phyloP scores from a whole-genome alignment of 2,113 vertebrate genomes.

The Oryzias woworae region DNA sequence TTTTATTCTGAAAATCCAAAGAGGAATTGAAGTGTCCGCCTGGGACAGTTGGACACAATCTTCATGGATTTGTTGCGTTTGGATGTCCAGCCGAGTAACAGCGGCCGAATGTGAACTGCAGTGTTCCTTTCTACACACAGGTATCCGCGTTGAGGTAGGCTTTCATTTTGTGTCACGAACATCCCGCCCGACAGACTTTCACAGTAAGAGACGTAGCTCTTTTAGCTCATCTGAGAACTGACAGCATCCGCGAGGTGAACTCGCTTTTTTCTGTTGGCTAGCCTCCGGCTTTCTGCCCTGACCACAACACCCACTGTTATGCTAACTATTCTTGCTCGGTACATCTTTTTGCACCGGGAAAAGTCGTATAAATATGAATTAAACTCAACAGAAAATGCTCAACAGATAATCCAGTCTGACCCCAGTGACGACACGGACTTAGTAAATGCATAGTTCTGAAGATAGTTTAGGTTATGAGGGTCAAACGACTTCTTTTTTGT shows the following conservation, averaged over 20 bases:
- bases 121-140: slow-evolving; percentile 9
- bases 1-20: slow-evolving; percentile 40
- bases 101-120: slow-evolving; percentile 31
- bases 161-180: neutral
- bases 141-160: slow-evolving; percentile 48
- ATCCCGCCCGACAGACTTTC: neutral
- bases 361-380: too few species aligned
- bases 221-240: slow-evolving; percentile 20
- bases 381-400: too few species aligned
- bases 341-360: too few species aligned
- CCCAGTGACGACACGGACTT: too few species aligned
- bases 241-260: slow-evolving; percentile 58
- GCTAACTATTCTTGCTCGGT: neutral
- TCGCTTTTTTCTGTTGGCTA: slow-evolving; percentile 23
- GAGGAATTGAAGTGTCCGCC: slow-evolving; percentile 17
- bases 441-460: too few species aligned
- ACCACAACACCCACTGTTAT: neutral
- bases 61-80: slow-evolving; percentile 16
- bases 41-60: neutral
- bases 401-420: too few species aligned
- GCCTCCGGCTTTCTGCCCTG: slow-evolving; percentile 30
- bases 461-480: neutral
- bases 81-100: slow-evolving; percentile 39
- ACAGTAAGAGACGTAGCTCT: slow-evolving; percentile 36
- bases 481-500: neutral